Evolutionary conservation across 2,113 vertebrate species (phyloP), one percentile per base, ranked within the genome.

Genomic region (Tonatia bakeri): DNA sequence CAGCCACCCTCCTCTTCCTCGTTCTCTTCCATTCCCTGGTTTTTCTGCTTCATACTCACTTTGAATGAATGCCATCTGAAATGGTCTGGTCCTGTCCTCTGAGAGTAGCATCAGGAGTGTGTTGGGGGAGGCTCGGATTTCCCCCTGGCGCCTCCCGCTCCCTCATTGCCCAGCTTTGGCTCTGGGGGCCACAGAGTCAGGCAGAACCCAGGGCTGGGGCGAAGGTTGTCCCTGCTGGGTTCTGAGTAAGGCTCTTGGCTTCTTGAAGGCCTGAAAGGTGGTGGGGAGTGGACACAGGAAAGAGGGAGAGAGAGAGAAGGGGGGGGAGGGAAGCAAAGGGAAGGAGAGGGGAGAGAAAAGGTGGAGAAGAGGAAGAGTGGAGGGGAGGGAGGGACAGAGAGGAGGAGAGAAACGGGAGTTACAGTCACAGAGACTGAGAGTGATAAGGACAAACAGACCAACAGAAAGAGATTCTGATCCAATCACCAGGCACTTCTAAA

Each of bases 201-300:
- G 9, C 7, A 15, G 54, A 77, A 50, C 19, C 73, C 12, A 9
- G 38, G 79, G 14, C 73, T 54, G 67, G 67, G 69, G 38, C 26
- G 33, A 36, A 59, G 45, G 10, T 15, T 67, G n/a, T 59, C 33
- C 45, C 50, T 5, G 14, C 43, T 89, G 81, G 19, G 10, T 59
- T 90, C 69, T 84, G 65, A 43, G 64, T 80, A 17, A 92, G 75
- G 70, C 8, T 77, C n/a, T 93, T 87, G 87, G 61, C 87, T 96
- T 92, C 54, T 50, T 9, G 14, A 72, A 45, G 79, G 31, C 33
- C 88, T 61, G 26, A 79, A 85, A 43, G 20, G 2, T 8, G 28
- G 56, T 20, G 38, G 84, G 72, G 36, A 52, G 36, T 24, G 5
- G 59, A 75, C 56, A 28, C 38, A 36, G 22, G 76, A 40, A 14